Conservation (phyloP, 2,888 invertebrate genomes). For the Meiosimyza platycephala region DNA sequence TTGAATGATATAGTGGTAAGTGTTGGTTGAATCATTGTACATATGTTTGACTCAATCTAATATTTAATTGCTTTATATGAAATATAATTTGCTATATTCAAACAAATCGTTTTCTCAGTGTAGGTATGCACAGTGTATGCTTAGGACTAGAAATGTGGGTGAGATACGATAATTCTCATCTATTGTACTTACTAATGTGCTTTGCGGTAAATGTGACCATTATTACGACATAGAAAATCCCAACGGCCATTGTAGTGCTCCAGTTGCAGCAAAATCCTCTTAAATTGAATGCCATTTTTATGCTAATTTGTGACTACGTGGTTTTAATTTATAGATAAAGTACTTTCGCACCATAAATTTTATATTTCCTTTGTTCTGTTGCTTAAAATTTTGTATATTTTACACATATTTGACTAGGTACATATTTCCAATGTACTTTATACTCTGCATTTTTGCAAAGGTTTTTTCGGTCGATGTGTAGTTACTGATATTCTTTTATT, state of each 20-base stretch:
- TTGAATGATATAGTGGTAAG: too few species aligned
- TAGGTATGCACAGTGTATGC: slow-evolving; percentile 43
- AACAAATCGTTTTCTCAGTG: too few species aligned
- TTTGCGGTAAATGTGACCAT: background rate
- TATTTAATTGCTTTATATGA: too few species aligned
- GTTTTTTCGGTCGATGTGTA: background rate
- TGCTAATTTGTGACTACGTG: slow-evolving; percentile 39
- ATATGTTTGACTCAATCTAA: too few species aligned
- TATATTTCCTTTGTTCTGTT: too few species aligned
- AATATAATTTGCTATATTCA: too few species aligned
- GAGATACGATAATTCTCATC: background rate
- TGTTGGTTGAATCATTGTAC: too few species aligned
- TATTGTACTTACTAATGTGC: slow-evolving; percentile 9
- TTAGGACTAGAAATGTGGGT: slow-evolving; percentile 1
- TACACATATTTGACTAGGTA: too few species aligned
- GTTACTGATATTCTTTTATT: background rate
- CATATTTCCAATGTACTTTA: background rate
- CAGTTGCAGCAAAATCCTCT: slow-evolving; percentile 35
- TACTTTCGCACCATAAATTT: too few species aligned
- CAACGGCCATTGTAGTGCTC: background rate
- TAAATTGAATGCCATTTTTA: slow-evolving; percentile 45
- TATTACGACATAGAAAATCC: background rate
- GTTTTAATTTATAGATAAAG: slow-evolving; percentile 16
- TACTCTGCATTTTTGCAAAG: background rate
- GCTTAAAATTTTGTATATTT: too few species aligned